Evolutionary conservation across 2,113 vertebrate species (phyloP).

Genomic region (Sinocyclocheilus rhinocerous): DNA sequence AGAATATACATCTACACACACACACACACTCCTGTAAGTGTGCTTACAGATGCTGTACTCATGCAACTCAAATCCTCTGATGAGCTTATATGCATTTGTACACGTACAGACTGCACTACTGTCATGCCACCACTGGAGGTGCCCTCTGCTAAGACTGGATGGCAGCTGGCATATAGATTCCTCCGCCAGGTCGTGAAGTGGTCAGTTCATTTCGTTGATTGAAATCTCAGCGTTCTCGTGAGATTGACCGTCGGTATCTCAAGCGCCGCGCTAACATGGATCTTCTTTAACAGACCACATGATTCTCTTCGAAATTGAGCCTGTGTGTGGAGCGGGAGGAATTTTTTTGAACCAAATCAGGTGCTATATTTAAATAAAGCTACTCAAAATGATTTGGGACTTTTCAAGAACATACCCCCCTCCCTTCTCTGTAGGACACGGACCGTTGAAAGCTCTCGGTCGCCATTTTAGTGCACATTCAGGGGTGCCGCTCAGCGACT

Average conservation of each 20-base stretch:
- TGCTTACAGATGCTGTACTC: conserved; percentile 17
- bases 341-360: conserved; percentile 61
- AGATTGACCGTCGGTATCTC: not conserved
- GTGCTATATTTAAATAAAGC: conserved; percentile 75
- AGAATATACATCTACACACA: conserved; percentile 69
- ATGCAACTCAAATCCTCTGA: conserved; percentile 40
- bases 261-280: not conserved
- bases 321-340: conserved; percentile 45
- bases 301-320: conserved; percentile 47
- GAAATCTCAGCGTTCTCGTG: conserved; percentile 50
- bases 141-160: conserved; percentile 44
- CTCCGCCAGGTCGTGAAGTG: conserved; percentile 43
- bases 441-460: conserved; percentile 26
- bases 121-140: conserved; percentile 61
- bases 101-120: conserved; percentile 56
- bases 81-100: conserved; percentile 42
- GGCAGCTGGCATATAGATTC: conserved; percentile 50
- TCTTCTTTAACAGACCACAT: conserved; percentile 51
- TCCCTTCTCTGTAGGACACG: conserved; percentile 16
- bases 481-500: conserved; percentile 28
- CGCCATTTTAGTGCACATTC: conserved; percentile 8
- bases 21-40: conserved; percentile 47
- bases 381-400: conserved; percentile 58
- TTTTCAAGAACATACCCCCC: conserved; percentile 27
- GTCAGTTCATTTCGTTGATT: conserved; percentile 62